Conservation (phyloP, 2,797 vertebrate species). For the Hydrocynus forskahlii region DNA sequence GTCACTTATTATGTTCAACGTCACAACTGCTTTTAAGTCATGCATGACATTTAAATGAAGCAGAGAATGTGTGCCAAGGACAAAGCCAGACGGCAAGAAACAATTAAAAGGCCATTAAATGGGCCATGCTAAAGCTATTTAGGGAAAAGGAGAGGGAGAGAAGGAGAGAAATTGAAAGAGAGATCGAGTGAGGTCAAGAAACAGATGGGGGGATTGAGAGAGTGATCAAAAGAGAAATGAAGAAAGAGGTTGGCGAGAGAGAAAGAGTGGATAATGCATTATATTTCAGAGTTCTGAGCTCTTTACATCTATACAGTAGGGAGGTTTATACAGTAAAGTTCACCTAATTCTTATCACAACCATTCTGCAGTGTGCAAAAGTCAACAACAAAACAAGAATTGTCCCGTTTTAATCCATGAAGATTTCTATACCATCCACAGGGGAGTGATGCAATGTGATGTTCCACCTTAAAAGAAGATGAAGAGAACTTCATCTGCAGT, state of each 20-base stretch:
- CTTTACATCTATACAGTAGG: not conserved
- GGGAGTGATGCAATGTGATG: too few relatives aligned
- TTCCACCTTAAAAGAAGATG: too few relatives aligned
- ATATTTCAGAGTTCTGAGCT: too few relatives aligned
- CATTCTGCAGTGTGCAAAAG: too few relatives aligned
- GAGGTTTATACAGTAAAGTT: too few relatives aligned
- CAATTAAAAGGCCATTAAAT: conserved; percentile 59
- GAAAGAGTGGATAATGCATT: not conserved
- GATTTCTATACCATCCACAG: too few relatives aligned
- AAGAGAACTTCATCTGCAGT: too few relatives aligned
- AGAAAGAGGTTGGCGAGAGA: not conserved
- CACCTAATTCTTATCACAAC: too few relatives aligned
- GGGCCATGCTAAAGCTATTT: conserved; percentile 56
- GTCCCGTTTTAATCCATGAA: too few relatives aligned
- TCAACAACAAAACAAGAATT: too few relatives aligned
- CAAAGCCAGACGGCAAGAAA: conserved; percentile 49
- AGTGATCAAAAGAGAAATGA: not conserved
- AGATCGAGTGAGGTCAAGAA: not conserved
- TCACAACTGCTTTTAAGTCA: conserved; percentile 51
- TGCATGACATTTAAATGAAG: conserved; percentile 52
- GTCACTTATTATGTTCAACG: not conserved
- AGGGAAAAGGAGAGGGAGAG: conserved; percentile 32
- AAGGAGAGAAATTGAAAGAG: conserved; percentile 1
- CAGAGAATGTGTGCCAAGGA: conserved; percentile 57
- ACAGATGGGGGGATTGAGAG: not conserved